Evolutionary conservation across 2,797 vertebrate genomes (phyloP).

Genomic region (Acanthopagrus latus): DNA sequence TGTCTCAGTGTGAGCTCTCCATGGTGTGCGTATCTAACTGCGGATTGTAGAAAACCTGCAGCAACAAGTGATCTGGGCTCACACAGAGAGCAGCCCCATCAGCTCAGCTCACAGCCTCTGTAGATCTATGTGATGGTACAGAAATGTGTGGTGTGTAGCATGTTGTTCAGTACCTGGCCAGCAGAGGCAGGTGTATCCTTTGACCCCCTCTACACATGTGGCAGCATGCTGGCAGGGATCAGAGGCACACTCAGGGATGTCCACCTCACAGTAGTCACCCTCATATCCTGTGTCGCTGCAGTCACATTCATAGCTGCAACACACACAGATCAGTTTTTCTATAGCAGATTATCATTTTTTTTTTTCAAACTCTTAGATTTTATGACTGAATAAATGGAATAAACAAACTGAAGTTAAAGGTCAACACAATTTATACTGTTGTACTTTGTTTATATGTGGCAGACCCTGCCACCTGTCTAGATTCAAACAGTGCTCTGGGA

Average conservation of each 20-base stretch:
- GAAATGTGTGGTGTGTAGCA: neutral
- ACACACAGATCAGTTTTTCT: neutral
- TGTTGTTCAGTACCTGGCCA: conserved; percentile 89
- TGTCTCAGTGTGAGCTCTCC: neutral
- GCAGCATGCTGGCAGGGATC: conserved; percentile 90
- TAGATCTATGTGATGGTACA: neutral
- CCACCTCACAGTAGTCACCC: conserved; percentile 89
- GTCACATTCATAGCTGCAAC: conserved; percentile 90
- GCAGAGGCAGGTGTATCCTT: conserved; percentile 90
- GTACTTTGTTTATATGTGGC: too few relatives aligned
- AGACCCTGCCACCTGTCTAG: too few relatives aligned
- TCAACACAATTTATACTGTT: too few relatives aligned
- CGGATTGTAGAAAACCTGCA: neutral
- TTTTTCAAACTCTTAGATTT: too few relatives aligned
- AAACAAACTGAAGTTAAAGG: too few relatives aligned
- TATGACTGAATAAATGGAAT: too few relatives aligned
- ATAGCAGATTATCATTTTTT: too few relatives aligned
- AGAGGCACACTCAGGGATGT: conserved; percentile 92
- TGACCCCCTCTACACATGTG: conserved; percentile 89
- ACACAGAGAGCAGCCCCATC: neutral
- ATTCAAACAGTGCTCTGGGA: too few relatives aligned
- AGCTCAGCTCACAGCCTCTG: neutral
- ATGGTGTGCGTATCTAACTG: neutral
- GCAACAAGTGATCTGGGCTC: neutral
- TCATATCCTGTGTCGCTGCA: conserved; percentile 91